Evolutionary conservation across 2,113 vertebrate genomes (phyloP), one percentile per base, ranked within the genome.

Genomic region (Setophaga coronata): DNA sequence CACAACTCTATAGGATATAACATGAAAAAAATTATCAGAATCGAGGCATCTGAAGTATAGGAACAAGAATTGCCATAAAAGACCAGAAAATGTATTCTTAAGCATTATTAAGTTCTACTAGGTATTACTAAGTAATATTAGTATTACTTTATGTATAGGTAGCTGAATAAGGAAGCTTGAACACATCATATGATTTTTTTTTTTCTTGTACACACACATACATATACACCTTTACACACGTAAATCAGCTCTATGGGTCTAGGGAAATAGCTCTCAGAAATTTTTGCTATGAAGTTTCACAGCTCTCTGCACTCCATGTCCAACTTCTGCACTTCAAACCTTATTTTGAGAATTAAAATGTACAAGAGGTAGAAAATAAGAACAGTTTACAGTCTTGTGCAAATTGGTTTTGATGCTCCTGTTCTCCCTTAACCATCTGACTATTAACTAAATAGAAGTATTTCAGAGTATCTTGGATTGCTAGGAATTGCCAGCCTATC

Each of bases 211-310:
- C 33, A 45, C 31, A 90, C 3, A 53, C 25, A 23, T 26, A 15
- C n/a, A 72, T 7, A 15, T 3, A 78, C 8, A 42, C 7, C 29
- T 29, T 34, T 12, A n/a, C 6, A 79, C 7, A 43, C 6, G 42
- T 1, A 16, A 2, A 24, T 1, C 12, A 48, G 53, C 1, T 4
- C 48, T 38, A 1, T 4, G 7, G 19, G 18, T 47, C 24, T 33
- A 77, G 16, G n/a, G 16, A 56, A 33, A 26, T 7, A 25, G 1
- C 21, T 64, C 53, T 71, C 33, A 45, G 17, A 45, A 16, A 57
- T 31, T 79, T 88, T 10, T 78, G 9, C 38, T 64, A 28, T 10
- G 10, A 18, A 57, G 26, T 61, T 77, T 48, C 54, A 56, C 21
- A 61, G 18, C 33, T 79, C 65, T 36, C 40, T 67, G 34, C 0